These are phyloP conservation scores for Psilopsiagon aymara DNA, from an alignment of 2,113 vertebrate species.

Conservation along the genomic window DNA sequence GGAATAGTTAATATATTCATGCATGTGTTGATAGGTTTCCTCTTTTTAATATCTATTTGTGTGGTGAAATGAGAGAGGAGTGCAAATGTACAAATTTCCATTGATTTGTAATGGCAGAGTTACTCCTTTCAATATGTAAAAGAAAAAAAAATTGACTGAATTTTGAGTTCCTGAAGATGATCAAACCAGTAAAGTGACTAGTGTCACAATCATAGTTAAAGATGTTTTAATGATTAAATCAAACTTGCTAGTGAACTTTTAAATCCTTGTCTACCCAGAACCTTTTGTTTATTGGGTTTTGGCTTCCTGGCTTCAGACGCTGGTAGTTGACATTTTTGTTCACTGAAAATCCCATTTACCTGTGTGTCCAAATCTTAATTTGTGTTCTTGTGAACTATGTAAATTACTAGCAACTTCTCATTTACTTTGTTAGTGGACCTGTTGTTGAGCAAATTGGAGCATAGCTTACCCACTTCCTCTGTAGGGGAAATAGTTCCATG, in stretches of 20 bases:
- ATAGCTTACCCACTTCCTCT: not conserved
- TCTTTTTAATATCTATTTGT: not conserved
- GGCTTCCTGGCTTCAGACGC: not conserved
- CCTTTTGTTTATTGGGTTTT: not conserved
- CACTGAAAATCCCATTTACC: not conserved
- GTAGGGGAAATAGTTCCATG: not conserved
- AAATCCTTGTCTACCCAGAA: not conserved
- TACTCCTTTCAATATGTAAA: not conserved
- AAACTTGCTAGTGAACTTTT: not conserved
- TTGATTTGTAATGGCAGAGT: not conserved
- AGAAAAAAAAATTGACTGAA: not conserved
- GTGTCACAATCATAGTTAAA: not conserved
- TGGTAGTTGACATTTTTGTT: not conserved
- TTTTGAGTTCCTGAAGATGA: conserved; percentile 5
- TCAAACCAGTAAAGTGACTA: not conserved
- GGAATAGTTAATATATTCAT: conserved; percentile 32
- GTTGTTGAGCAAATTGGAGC: fast-evolving
- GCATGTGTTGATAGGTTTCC: conserved; percentile 6
- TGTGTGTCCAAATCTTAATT: not conserved
- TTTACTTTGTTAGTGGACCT: not conserved
- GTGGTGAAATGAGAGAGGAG: not conserved
- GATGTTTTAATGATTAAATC: not conserved
- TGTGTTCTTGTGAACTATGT: not conserved
- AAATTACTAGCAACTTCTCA: not conserved
- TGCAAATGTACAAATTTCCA: not conserved